Conservation (phyloP, 2,888 invertebrate species). For the Heliconius aoede region DNA sequence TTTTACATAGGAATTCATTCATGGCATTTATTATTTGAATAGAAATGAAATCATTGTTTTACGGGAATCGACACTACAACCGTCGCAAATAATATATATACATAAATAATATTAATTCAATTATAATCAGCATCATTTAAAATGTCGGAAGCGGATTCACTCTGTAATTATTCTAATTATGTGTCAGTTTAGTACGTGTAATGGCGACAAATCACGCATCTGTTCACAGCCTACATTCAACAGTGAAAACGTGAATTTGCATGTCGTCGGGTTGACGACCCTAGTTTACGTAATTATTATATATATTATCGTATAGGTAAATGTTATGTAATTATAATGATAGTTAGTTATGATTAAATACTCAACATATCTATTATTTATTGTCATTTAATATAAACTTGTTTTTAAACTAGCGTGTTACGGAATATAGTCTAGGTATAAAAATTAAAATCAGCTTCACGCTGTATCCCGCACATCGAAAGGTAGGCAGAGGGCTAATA, state of each 20-base stretch:
- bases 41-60: neutral
- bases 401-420: too few relatives aligned
- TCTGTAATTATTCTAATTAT: constrained; percentile 16
- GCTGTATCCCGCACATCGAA: too few relatives aligned
- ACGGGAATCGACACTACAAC: neutral
- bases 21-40: too few relatives aligned
- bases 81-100: too few relatives aligned
- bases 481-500: too few relatives aligned
- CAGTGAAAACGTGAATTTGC: constrained; percentile 24
- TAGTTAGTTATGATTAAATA: too few relatives aligned
- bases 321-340: neutral
- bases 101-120: neutral
- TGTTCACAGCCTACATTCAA: neutral
- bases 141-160: constrained; percentile 19
- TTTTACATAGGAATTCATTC: too few relatives aligned
- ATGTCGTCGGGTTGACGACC: constrained; percentile 15
- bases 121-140: neutral
- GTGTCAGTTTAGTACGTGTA: constrained; percentile 4
- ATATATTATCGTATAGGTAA: neutral
- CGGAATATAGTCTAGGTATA: too few relatives aligned
- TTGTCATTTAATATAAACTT: too few relatives aligned
- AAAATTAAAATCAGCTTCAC: too few relatives aligned
- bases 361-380: too few relatives aligned
- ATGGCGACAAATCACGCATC: constrained; percentile 24
- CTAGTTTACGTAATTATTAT: neutral